Base-by-base conservation (phyloP, 2,888 invertebrate genomes). In the Apamea epomidion region DNA sequence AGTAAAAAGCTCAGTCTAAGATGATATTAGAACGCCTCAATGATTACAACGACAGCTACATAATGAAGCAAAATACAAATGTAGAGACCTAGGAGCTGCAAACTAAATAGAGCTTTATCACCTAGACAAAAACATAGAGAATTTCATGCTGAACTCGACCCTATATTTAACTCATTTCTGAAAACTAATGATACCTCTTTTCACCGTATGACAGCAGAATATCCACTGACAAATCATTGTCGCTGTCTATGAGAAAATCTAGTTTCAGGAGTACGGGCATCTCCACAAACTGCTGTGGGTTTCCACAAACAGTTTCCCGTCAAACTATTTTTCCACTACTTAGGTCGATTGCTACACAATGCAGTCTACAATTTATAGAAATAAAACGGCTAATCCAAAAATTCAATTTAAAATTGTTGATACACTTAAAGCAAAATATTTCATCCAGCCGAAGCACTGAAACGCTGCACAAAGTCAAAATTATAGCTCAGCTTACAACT, bases 401-500 rank as follows among this genome's bases (percentile, higher is more conserved):
- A 81, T 69, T 60, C 67, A 77, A 72, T 86, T 74, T 60, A 51
- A 72, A 64, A 76, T 29, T 25, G 45, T 12, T 71, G 32, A 74
- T 70, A 71, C 42, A 67, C 62, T 58, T 71, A 86, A 68, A 74
- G 29, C 29, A 77, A 84, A 82, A 82, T 78, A 84, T 87, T 87
- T 74, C 25, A 78, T 3, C 18, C 45, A 54, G 18, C 71, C n/a
- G 75, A 74, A 75, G 72, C 72, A 62, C 74, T 64, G 73, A 68
- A 74, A 64, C 76, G 72, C 48, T 32, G 51, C 64, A 84, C 84
- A 78, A 77, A 83, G 74, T 78, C 79, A 85, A 83, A 85, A 85
- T 87, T 83, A 85, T 87, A 85, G 79, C 79, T 18, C 21, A 60
- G 85, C 87, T 87, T 83, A 83, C 84, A 83, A 85, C 76, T 87